These are phyloP conservation scores for Hypena proboscidalis DNA, from an alignment of 2,888 invertebrate species.

Conservation along the genomic window DNA sequence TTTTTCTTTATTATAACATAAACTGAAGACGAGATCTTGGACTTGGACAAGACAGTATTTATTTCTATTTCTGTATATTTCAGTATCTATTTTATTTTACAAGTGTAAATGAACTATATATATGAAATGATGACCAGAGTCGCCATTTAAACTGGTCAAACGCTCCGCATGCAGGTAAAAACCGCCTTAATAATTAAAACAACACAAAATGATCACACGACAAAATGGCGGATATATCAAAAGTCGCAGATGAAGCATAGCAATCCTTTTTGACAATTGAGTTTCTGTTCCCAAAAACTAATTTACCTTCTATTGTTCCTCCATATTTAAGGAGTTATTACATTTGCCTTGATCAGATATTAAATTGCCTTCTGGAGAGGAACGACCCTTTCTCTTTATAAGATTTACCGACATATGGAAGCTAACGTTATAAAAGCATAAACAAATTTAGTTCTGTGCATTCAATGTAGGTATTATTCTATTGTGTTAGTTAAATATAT, in stretches of 20 bases:
- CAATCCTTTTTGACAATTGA: conserved; percentile 72
- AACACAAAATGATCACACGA: conserved; percentile 40
- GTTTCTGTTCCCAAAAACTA: conserved; percentile 74
- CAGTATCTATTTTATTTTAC: no score
- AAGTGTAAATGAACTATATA: no score
- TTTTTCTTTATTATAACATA: no score
- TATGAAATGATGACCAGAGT: no score
- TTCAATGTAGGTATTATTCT: not conserved
- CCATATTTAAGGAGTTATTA: conserved; percentile 78
- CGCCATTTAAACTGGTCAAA: no score
- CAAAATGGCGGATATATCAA: no score
- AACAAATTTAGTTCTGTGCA: conserved; percentile 37
- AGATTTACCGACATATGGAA: conserved; percentile 53
- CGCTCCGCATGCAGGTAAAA: no score
- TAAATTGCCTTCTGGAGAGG: conserved; percentile 67
- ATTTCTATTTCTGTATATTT: no score
- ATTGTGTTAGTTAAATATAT: no score
- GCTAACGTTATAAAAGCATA: conserved; percentile 33
- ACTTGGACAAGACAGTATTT: no score
- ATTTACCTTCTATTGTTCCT: conserved; percentile 78
- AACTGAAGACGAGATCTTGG: no score
- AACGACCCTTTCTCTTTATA: conserved; percentile 62
- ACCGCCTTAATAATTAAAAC: no score
- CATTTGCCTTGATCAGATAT: conserved; percentile 78
- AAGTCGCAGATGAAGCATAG: conserved; percentile 54